Base-by-base conservation (phyloP, 1,140 invertebrate genomes). In the Drosophila pandora region DNA sequence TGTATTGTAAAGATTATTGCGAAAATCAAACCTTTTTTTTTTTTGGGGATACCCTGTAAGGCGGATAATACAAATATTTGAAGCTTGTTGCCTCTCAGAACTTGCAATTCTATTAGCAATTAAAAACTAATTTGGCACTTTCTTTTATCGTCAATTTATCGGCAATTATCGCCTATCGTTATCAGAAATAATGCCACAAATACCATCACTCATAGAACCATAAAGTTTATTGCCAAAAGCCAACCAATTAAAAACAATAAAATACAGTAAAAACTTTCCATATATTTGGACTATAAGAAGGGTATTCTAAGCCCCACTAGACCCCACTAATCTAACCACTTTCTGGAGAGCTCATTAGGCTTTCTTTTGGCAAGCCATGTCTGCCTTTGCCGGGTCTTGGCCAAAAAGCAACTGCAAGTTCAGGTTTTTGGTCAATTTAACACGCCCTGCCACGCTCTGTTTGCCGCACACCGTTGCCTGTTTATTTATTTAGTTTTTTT, bases 381-480 rank as follows among this genome's bases (percentile, higher is more conserved):
- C 58, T 67, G 58, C 45, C 17, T 23, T 45, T 67, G 58, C 45
- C 17, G 1, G 17, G 58, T 32, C 59, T 67, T 63, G 4, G 21
- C 43, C 43, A 21, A 63, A 71, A 68, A 50, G 41, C 17, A 48
- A 47, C 59, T 59, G 54, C 48, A 50, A 74, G 71, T 58, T 75
- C 70, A 75, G 58, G 70, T 75, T 58, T 69, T 75, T 74, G 71
- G 71, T 53, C 71, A 75, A 75, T 75, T 75, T 75, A 75, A 75
- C 71, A 58, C 71, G 71, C 54, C 70, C 22, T 54, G 21, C 41
- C 60, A 75, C 54, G 71, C 70, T 75, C 70, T 65, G 70, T 43
- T 75, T 71, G 21, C 65, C 28, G 12, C 22, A 68, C 22, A 32
- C 21, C 64, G 34, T 37, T 37, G 34, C 34, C 34, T 32, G 0